Percentiles rank a stretch among this genome's conserved stretches.
These are phyloP conservation scores for Luehdorfia chinensis DNA, from an alignment of 1,140 invertebrate genomes.

Conservation along the genomic window DNA sequence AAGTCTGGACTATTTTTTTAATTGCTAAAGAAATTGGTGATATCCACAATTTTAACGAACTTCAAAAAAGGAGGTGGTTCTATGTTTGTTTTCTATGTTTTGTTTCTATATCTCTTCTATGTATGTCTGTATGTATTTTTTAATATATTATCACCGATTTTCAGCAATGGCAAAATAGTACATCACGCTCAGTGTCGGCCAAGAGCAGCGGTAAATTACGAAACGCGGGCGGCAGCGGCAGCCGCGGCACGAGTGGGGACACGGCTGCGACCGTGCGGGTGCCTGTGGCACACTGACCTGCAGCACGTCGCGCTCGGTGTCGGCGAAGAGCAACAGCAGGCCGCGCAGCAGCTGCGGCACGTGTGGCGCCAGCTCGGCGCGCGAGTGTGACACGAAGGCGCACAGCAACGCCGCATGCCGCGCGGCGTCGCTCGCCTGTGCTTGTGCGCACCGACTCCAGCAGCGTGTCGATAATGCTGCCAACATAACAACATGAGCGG, in stretches of 20 bases:
- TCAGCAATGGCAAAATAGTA: too few species aligned
- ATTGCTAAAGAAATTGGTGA: too few species aligned
- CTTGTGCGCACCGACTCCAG: slow-evolving; percentile 86
- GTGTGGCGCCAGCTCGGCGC: slow-evolving; percentile 91
- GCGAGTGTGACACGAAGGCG: slow-evolving; percentile 92
- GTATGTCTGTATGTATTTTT: too few species aligned
- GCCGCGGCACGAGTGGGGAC: slow-evolving; percentile 90
- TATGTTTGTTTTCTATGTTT: too few species aligned
- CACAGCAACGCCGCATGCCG: slow-evolving; percentile 91
- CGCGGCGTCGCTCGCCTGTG: slow-evolving; percentile 81
- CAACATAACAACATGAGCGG: too few species aligned
- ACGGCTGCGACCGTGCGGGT: slow-evolving; percentile 84
- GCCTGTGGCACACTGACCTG: slow-evolving; percentile 72
- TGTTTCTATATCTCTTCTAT: too few species aligned
- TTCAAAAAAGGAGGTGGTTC: too few species aligned
- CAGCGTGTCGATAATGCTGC: slow-evolving; percentile 92
- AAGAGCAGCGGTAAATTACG: slow-evolving; percentile 93
- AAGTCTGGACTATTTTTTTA: too few species aligned
- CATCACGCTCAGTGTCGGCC: slow-evolving; percentile 87
- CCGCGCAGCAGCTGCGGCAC: slow-evolving; percentile 92
- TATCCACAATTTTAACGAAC: too few species aligned
- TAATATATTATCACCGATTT: too few species aligned
- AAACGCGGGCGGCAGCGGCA: too few species aligned
- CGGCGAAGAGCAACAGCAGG: slow-evolving; percentile 90
- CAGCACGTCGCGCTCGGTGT: slow-evolving; percentile 88